Base-by-base conservation (phyloP, 2,888 invertebrate species). In the Drosophila basisetae region DNA sequence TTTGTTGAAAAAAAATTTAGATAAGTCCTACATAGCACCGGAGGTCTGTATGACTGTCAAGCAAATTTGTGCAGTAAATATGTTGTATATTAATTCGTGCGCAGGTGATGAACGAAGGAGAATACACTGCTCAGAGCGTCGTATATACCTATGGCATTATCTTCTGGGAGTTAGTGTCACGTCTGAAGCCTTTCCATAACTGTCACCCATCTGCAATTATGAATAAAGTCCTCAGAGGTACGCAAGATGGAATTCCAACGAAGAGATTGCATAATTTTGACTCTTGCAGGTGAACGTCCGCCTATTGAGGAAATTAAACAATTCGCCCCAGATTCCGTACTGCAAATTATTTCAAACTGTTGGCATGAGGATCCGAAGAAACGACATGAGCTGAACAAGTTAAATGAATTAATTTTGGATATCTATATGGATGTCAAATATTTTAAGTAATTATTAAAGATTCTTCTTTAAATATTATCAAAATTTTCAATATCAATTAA, bases 381-480 rank as follows among this genome's bases (percentile, higher is more conserved):
- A 5, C 54, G 54, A 54, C 22, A 5, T 37, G 18, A 2, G 10
- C 0, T 55, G 2, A 0, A 5, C 4, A 2, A 9, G 22, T 22
- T 54, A 25, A 0, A 0, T 0, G 1, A 1, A 35, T 7, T 10
- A 7, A 25, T 16, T 35, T 1, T 6, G 0, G 1, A 25, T 10
- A 2, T 13, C 22, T 6, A 0, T 16, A 0, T 1, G 16, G 37
- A 6, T 9, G 0, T 2, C 16, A 0, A 2, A 5, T 0, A 4
- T 37, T 16, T 37, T 16, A 16, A 37, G 37, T 37, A 37, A 37
- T 6, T 37, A 16, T 16, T 16, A 16, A 0, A 16, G 6, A 37
- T 37, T 37, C 37, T 37, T 37, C 37, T 37, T 16, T 16, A 16
- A 37, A 37, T 37, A 5, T 25, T 22, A 22, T 22, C 16, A 16